Percentiles rank a stretch among this genome's conserved stretches.
These are phyloP conservation scores for Aldabrachelys gigantea DNA, from an alignment of 2,113 vertebrate species.

Conservation along the genomic window DNA sequence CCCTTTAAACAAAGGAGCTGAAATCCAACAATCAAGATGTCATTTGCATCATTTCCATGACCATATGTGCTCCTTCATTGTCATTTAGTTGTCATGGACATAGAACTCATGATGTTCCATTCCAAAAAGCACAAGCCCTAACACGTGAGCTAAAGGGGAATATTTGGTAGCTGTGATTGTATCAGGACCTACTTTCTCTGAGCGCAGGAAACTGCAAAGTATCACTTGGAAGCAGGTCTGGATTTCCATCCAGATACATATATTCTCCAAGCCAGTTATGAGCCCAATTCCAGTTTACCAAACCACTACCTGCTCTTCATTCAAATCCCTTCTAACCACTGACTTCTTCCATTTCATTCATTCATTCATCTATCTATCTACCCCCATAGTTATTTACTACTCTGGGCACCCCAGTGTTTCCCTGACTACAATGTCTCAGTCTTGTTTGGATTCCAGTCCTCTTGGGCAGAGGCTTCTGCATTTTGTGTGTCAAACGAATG, in stretches of 20 bases:
- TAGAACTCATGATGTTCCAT: background rate
- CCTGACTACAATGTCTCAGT: background rate
- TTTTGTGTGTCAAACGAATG: background rate
- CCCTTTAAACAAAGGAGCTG: background rate
- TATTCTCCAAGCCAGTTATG: background rate
- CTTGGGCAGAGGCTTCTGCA: background rate
- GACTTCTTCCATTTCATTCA: background rate
- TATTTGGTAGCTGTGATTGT: background rate
- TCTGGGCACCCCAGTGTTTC: background rate
- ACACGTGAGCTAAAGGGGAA: background rate
- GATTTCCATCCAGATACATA: background rate
- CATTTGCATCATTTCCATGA: background rate
- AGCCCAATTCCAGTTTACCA: background rate
- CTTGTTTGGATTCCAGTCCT: background rate
- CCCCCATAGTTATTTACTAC: background rate
- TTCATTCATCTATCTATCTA: too few species aligned
- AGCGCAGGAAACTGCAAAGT: background rate
- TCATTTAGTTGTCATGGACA: background rate
- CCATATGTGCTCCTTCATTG: background rate
- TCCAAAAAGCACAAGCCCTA: background rate
- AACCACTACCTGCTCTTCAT: background rate
- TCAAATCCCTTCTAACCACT: background rate
- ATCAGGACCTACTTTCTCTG: background rate
- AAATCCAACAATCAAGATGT: background rate
- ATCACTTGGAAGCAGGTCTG: background rate